phyloP scores from a whole-genome alignment of 2,888 invertebrate species.

The Eugnorisma glareosa region DNA sequence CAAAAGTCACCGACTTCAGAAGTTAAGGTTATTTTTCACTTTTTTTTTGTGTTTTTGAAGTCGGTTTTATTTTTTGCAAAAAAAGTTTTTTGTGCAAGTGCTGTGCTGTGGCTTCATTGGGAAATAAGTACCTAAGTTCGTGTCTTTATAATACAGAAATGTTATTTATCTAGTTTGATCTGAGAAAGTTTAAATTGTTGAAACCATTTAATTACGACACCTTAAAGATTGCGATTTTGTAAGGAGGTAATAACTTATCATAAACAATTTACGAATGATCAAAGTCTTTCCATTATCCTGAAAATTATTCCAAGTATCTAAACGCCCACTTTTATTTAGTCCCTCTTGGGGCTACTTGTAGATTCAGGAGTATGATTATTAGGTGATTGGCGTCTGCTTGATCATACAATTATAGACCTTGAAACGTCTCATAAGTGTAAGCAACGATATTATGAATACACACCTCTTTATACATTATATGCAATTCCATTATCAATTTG shows the following conservation, averaged over 20 bases:
- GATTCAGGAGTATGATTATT: background rate
- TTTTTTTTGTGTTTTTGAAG: too few relatives aligned
- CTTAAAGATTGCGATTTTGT: background rate
- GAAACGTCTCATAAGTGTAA: background rate
- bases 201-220: background rate
- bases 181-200: background rate
- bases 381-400: background rate
- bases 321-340: background rate
- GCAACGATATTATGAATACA: background rate
- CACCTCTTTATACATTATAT: too few relatives aligned
- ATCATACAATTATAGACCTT: background rate
- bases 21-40: too few relatives aligned
- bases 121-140: background rate
- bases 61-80: background rate
- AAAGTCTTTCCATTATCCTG: background rate
- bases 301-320: background rate
- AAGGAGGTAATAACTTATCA: background rate
- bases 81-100: background rate
- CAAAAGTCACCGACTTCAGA: too few relatives aligned
- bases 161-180: background rate
- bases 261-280: background rate
- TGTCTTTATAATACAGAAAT: background rate
- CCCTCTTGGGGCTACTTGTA: background rate
- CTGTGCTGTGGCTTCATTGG: background rate
- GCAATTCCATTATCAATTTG: background rate